phyloP scores from a whole-genome alignment of 2,888 invertebrate species.

The Drosophila kuntzei region DNA sequence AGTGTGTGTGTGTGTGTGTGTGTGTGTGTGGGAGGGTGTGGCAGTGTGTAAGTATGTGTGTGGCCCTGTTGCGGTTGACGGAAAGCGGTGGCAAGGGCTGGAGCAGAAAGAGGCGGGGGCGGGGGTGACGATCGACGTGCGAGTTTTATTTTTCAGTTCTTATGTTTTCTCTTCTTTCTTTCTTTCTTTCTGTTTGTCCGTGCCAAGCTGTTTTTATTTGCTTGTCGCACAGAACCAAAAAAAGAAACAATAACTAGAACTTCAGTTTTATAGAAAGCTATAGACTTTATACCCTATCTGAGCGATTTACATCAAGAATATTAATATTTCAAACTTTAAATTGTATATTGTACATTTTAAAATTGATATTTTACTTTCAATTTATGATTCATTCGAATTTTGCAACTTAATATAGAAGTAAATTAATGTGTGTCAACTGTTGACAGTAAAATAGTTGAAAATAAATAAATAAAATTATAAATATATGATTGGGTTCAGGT shows the following conservation, averaged over 20 bases:
- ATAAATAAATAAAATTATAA: not conserved
- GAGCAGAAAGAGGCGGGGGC: not conserved
- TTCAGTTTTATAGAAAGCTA: not conserved
- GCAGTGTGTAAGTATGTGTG: constrained; percentile 24
- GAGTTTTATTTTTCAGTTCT: constrained; percentile 26
- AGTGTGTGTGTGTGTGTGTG: constrained; percentile 36
- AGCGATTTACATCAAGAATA: not conserved
- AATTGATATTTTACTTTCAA: not conserved
- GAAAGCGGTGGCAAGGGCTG: constrained; percentile 11
- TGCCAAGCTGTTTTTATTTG: constrained; percentile 40
- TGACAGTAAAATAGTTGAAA: not conserved
- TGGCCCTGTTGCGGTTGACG: constrained; percentile 45
- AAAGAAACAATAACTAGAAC: constrained; percentile 10
- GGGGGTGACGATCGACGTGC: constrained; percentile 50
- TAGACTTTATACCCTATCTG: constrained; percentile 17
- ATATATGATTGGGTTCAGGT: not conserved
- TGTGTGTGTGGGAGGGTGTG: constrained; percentile 42
- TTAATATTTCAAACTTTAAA: too few species aligned
- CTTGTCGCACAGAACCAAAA: constrained; percentile 28
- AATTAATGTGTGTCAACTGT: not conserved
- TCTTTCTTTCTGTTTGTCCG: constrained; percentile 9
- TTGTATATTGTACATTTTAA: not conserved
- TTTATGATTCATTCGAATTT: not conserved
- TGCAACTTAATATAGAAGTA: not conserved
- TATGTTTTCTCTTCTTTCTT: not conserved